These are phyloP conservation scores for Gari tellinella DNA, from an alignment of 2,888 invertebrate genomes.

Conservation along the genomic window DNA sequence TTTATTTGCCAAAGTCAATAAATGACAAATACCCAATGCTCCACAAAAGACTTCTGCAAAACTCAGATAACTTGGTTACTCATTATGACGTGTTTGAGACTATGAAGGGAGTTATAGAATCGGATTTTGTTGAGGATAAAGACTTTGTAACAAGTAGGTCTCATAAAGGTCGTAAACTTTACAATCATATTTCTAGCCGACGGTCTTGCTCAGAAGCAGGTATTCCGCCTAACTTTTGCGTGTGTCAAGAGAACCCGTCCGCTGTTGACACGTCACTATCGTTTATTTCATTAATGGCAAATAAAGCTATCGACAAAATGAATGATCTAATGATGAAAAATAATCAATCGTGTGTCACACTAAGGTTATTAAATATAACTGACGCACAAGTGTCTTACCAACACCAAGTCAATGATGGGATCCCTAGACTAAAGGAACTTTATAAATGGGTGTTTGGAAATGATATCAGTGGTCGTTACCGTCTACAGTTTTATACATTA, in stretches of 20 bases:
- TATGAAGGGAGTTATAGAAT: conserved; percentile 87
- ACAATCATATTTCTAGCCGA: conserved; percentile 89
- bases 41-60: conserved; percentile 88
- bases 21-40: conserved; percentile 87
- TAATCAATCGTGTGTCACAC: no score
- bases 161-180: conserved; percentile 87
- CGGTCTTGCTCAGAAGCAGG: conserved; percentile 91
- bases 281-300: no score
- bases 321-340: no score
- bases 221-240: conserved; percentile 94
- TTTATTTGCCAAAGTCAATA: conserved; percentile 91
- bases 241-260: conserved; percentile 92
- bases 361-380: no score
- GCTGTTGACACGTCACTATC: no score
- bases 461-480: no score
- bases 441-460: no score
- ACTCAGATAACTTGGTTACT: conserved; percentile 89
- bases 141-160: not conserved
- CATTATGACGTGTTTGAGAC: conserved; percentile 94
- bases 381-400: no score
- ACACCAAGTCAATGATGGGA: no score
- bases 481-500: no score
- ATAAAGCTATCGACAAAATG: no score
- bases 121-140: not conserved
- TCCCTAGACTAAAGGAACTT: no score